Evolutionary conservation across 2,888 invertebrate genomes (phyloP), one percentile per base, ranked within the genome.

Genomic region (Scaptomyza cyrtandrae): DNA sequence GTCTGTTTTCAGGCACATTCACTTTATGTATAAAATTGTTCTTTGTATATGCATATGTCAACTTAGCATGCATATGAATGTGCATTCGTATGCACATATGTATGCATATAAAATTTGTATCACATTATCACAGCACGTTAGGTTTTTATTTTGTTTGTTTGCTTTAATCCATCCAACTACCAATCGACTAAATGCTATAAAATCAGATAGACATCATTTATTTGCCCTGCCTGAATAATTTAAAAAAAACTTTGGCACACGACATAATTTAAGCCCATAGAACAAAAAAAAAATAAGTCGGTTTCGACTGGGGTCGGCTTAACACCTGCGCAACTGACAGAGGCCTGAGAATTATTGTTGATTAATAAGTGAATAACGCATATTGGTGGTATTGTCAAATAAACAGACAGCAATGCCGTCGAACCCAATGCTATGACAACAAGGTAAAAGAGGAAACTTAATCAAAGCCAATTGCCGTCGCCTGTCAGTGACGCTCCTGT

Each of bases 401-500:
- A 52, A 44, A 33, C 43, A 53, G 13, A 41, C 13, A 37, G n/a
- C 29, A 45, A 13, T 4, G 13, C n/a, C 14, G 13, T 24, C 27
- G 48, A 46, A 24, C 27, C 41, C 35, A 55, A 24, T 24, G 41
- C 37, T n/a, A 29, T 37, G 45, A 53, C 14, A 50, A 45, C 44
- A 60, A 59, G 46, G 50, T 27, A 74, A 74, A 78, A 71, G 55
- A 53, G 69, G 69, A 69, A 69, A 72, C 68, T 64, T 65, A 73
- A 84, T 84, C 81, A 78, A 75, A 87, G 82, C 88, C 86, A 83
- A 81, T 87, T 85, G 82, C 69, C 68, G 75, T 64, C 55, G 76
- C 70, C 82, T 84, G 86, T 58, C 79, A 68, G 59, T 86, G 82
- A 71, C 71, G 88, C 60, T 64, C 39, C 27, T 52, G 69, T 61